Percentiles rank a stretch among this genome's conserved stretches.
These are phyloP conservation scores for Pandemis cinnamomeana DNA, from an alignment of 2,888 invertebrate species.

Conservation along the genomic window DNA sequence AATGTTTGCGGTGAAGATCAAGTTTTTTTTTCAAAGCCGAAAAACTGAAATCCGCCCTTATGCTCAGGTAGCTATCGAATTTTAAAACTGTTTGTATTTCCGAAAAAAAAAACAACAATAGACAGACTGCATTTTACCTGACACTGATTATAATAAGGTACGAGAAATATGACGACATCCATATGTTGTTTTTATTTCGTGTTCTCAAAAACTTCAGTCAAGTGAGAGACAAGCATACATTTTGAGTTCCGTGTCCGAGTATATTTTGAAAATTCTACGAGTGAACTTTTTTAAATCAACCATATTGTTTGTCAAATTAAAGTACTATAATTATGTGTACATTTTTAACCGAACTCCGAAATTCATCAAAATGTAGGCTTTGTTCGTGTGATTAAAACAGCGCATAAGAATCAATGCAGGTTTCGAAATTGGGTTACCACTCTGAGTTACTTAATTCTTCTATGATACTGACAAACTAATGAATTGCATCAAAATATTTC, in stretches of 20 bases:
- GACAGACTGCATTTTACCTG: conserved; percentile 74
- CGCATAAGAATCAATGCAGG: no score
- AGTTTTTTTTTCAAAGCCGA: conserved; percentile 71
- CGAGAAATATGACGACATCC: conserved; percentile 80
- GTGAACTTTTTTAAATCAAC: no score
- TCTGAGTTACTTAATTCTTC: no score
- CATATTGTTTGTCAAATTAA: no score
- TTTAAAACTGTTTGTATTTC: conserved; percentile 82
- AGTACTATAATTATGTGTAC: no score
- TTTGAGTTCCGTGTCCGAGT: conserved; percentile 14
- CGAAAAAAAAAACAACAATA: conserved; percentile 75
- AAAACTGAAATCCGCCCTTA: conserved; percentile 80
- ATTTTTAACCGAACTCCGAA: no score
- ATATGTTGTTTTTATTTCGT: conserved; percentile 70
- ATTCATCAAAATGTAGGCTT: no score
- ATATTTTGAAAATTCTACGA: background rate
- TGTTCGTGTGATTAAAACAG: no score
- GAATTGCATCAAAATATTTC: no score
- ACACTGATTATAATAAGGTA: conserved; percentile 80
- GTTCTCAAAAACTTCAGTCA: conserved; percentile 44
- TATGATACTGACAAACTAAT: no score
- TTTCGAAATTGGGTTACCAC: no score
- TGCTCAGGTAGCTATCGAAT: conserved; percentile 80
- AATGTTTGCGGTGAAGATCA: conserved; percentile 82
- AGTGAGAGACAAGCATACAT: conserved; percentile 21